Percentiles rank a stretch among this genome's conserved stretches.
These are phyloP conservation scores for Ectemnius continuus DNA, from an alignment of 2,888 invertebrate genomes.

Conservation along the genomic window DNA sequence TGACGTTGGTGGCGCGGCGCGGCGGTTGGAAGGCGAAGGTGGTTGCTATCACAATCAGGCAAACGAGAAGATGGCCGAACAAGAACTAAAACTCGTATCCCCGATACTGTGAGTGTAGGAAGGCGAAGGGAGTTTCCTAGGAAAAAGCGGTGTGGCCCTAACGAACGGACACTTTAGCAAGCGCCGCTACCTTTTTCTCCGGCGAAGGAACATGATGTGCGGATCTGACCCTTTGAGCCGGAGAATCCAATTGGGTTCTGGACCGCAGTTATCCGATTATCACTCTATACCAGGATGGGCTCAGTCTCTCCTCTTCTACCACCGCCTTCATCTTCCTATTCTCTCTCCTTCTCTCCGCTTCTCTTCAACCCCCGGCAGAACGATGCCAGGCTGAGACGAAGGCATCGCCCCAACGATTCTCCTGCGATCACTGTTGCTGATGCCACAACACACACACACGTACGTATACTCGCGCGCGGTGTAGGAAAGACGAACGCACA, in stretches of 20 bases:
- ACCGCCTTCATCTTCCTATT: no score
- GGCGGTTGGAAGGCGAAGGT: neutral
- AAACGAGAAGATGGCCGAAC: neutral
- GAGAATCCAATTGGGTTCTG: slow-evolving; percentile 68
- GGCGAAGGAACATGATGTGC: slow-evolving; percentile 39
- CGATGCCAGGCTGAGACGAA: no score
- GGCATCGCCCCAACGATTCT: no score
- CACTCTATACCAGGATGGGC: slow-evolving; percentile 45
- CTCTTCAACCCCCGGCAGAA: no score
- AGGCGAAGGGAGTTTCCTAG: neutral
- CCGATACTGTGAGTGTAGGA: slow-evolving; percentile 7
- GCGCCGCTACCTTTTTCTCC: slow-evolving; percentile 5
- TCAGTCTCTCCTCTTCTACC: no score
- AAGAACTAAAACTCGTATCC: slow-evolving; percentile 29
- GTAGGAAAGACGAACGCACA: no score
- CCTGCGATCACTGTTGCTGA: no score
- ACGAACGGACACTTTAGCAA: slow-evolving; percentile 49
- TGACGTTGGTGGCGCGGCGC: no score
- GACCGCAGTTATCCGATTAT: slow-evolving; percentile 72
- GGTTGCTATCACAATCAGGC: slow-evolving; percentile 18
- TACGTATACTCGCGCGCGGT: no score
- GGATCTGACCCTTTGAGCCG: slow-evolving; percentile 41
- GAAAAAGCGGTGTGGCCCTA: slow-evolving; percentile 28
- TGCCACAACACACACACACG: no score
- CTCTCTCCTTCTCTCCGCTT: no score